phyloP scores from a whole-genome alignment of 2,113 vertebrate species.

The Ptilorrhoa leucosticta region DNA sequence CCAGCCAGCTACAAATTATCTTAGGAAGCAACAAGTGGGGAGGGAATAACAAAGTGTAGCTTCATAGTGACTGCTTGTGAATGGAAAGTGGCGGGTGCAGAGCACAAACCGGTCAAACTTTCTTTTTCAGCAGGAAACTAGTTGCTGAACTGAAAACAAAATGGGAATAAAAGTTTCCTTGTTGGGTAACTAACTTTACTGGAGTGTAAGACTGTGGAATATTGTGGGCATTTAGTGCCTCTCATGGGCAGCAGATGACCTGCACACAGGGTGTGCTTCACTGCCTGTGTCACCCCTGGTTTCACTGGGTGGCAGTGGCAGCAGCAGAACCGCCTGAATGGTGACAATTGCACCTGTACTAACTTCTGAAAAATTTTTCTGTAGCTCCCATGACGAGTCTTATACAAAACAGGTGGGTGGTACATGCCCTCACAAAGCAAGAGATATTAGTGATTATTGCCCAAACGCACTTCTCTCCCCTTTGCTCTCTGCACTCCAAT shows the following conservation, averaged over 20 bases:
- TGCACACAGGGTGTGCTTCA: neutral
- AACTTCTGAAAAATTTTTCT: slow-evolving; percentile 20
- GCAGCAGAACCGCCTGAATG: neutral
- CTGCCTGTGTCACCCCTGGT: neutral
- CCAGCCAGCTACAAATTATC: neutral
- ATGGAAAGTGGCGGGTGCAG: neutral
- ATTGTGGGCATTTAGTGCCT: neutral
- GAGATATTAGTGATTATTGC: neutral
- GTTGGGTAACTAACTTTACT: neutral
- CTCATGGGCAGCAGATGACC: neutral
- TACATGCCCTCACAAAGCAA: neutral
- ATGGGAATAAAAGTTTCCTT: neutral
- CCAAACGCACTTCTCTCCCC: neutral
- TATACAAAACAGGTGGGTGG: neutral
- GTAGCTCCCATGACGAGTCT: slow-evolving; percentile 21
- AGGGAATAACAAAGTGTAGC: neutral
- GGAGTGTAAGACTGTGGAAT: neutral
- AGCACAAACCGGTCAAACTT: neutral
- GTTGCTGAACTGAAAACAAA: neutral
- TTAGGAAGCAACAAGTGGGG: neutral
- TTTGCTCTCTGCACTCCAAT: slow-evolving; percentile 6
- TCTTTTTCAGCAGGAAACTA: neutral
- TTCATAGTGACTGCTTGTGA: neutral
- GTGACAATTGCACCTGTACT: neutral
- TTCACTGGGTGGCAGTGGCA: neutral